Base-by-base conservation (phyloP, 2,797 vertebrate species). In the Spinibarbus caldwelli region DNA sequence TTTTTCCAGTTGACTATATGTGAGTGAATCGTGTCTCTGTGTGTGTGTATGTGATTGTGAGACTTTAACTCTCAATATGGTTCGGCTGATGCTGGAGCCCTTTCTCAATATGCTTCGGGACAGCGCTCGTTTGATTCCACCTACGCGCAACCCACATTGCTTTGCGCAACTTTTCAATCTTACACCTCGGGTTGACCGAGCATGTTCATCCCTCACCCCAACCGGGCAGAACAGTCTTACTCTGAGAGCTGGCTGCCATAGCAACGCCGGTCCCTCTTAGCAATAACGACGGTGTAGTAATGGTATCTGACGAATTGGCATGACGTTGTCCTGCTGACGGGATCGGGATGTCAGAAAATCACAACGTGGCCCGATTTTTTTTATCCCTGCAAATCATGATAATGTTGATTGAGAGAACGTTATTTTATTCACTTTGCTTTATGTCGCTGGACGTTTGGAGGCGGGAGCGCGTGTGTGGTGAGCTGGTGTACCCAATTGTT, bases 261-360 rank as follows among this genome's bases (percentile, higher is more conserved):
- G 95, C 95, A 96, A 96, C 95, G 94, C 94, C 93, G 94, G 94
- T 94, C 94, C 93, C 94, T 94, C 91, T 92, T 91, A 93, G 93
- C 94, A 86, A 89, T 89, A 87, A 91, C 87, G 92, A 90, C 82
- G 89, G 92, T 90, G 87, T 90, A 88, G 89, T 85, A 91, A 93
- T 86, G 91, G 85, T 89, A 90, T 93, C 91, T 89, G 76, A 29
- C 85, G 88, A 84, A 87, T 82, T 85, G 89, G 79, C 82, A 80
- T 90, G 91, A 67, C 87, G 90, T 90, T 88, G 92, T 94, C 91
- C 92, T 90, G 93, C 91, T 91, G 89, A 90, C 86, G 52, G 91
- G 82, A 89, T 79, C 85, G 43, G 91, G 84, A 87, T 83, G 86
- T 72, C 87, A 59, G 73, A 78, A 86, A 62, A 59, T 83, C 64